Percentiles rank a stretch among this genome's conserved stretches.
phyloP scores from a whole-genome alignment of 2,113 vertebrate genomes.

The Atractosteus spatula region DNA sequence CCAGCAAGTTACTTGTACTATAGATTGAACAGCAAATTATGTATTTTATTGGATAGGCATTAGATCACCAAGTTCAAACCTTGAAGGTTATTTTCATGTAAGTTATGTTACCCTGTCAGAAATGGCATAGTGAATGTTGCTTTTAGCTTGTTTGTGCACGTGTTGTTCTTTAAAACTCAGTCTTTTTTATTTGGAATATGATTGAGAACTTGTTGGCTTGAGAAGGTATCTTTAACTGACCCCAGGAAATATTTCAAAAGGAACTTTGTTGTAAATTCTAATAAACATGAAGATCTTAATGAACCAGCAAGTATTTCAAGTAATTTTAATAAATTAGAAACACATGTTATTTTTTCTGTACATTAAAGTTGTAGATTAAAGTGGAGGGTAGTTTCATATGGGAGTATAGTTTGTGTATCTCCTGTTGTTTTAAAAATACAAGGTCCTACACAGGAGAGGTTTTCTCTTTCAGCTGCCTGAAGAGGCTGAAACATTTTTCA shows the following conservation, averaged over 20 bases:
- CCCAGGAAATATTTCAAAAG: constrained; percentile 26
- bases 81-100: no score
- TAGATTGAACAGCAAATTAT: no score
- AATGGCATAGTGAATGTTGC: background rate
- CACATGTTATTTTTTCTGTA: constrained; percentile 44
- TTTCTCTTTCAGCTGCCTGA: background rate
- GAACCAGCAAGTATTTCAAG: constrained; percentile 49
- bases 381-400: background rate
- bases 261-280: constrained; percentile 45
- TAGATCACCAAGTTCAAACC: no score
- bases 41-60: no score
- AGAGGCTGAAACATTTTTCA: constrained; percentile 75
- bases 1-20: no score
- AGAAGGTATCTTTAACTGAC: constrained; percentile 20
- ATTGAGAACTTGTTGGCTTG: constrained; percentile 4
- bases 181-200: constrained; percentile 16
- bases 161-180: constrained; percentile 15
- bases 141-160: background rate
- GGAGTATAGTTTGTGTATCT: background rate
- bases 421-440: background rate
- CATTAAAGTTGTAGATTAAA: constrained; percentile 6
- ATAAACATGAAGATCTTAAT: constrained; percentile 61
- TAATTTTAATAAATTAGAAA: constrained; percentile 59
- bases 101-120: no score
- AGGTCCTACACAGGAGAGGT: background rate